These are phyloP conservation scores for Zophobas atratus DNA, from an alignment of 1,140 invertebrate species.

Conservation along the genomic window DNA sequence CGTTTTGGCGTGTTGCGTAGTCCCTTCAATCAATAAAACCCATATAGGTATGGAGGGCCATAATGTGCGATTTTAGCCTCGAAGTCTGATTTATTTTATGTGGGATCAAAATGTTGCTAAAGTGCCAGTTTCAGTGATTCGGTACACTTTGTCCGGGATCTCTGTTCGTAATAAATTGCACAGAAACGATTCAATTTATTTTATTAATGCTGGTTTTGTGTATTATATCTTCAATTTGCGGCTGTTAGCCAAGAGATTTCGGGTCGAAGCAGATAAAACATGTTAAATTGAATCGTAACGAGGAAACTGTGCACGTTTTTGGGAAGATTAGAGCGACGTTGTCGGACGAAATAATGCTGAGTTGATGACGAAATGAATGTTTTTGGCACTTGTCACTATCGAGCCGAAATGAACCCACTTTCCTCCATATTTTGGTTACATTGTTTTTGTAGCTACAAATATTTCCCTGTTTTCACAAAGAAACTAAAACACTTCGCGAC, in stretches of 20 bases:
- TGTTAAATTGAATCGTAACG: too few species aligned
- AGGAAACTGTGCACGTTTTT: too few species aligned
- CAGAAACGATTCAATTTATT: slow-evolving; percentile 41
- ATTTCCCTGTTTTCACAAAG: too few species aligned
- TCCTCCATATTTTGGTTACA: too few species aligned
- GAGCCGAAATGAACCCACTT: too few species aligned
- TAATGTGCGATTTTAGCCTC: not conserved
- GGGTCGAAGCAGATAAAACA: too few species aligned
- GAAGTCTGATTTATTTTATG: slow-evolving; percentile 35
- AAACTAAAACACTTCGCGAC: too few species aligned
- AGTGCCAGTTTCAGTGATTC: slow-evolving; percentile 22
- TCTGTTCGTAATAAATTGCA: slow-evolving; percentile 32
- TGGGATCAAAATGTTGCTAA: slow-evolving; percentile 21
- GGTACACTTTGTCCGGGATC: slow-evolving; percentile 20
- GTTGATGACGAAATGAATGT: too few species aligned
- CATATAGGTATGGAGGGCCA: not conserved
- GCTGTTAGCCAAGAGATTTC: not conserved
- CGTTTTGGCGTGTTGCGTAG: slow-evolving; percentile 3
- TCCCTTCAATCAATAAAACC: not conserved
- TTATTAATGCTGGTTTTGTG: slow-evolving; percentile 32
- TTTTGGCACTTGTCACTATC: too few species aligned
- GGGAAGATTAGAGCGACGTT: too few species aligned
- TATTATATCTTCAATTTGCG: slow-evolving; percentile 29
- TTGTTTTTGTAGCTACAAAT: too few species aligned
- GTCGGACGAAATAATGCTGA: too few species aligned